Conservation (phyloP, 2,797 vertebrate genomes). For the Premnoplex brunnescens region DNA sequence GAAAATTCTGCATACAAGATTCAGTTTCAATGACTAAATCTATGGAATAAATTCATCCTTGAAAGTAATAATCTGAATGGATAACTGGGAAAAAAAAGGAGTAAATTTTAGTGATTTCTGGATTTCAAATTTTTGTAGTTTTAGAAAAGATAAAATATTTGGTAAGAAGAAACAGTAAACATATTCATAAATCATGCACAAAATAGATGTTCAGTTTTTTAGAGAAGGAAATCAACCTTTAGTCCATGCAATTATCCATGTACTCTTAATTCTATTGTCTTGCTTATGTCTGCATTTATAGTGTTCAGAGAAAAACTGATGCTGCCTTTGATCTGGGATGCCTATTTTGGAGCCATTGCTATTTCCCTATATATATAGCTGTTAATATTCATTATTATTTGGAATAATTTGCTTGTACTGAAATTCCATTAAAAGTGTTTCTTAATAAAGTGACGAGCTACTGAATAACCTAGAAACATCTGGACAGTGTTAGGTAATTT, state of each 20-base stretch:
- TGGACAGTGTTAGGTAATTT: not conserved
- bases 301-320: not conserved
- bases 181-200: not conserved
- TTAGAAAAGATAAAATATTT: not conserved
- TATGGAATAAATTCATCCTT: not conserved
- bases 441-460: not conserved
- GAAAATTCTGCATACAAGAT: not conserved
- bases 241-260: not conserved
- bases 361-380: not conserved
- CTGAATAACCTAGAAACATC: constrained; percentile 14
- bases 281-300: not conserved
- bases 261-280: not conserved
- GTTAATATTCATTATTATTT: not conserved
- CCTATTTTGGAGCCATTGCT: not conserved
- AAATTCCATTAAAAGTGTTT: not conserved
- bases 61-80: not conserved
- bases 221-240: not conserved
- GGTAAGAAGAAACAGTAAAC: not conserved
- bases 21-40: not conserved
- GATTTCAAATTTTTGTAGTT: not conserved
- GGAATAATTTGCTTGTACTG: not conserved
- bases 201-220: not conserved
- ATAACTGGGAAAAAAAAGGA: not conserved
- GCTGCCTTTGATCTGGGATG: not conserved
- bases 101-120: not conserved